Evolutionary conservation across 2,888 invertebrate genomes (phyloP).

Genomic region (Mesorhabditis spiculigera): DNA sequence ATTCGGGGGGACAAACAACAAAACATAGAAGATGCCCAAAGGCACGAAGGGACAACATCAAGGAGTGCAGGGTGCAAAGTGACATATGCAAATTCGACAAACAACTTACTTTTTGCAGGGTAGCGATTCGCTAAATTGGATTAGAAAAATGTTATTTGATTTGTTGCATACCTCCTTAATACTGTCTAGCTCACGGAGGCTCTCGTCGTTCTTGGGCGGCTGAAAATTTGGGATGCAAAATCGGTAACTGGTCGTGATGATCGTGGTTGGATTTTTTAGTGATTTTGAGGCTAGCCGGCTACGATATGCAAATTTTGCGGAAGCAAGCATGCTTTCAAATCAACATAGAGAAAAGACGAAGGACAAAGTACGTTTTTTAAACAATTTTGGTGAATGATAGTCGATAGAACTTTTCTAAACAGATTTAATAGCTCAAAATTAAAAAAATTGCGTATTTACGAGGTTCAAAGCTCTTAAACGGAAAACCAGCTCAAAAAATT

Average conservation of each 20-base stretch:
- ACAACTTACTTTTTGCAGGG: slow-evolving; percentile 50
- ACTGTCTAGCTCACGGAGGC: slow-evolving; percentile 48
- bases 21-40: slow-evolving; percentile 8
- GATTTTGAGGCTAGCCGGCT: too few species aligned
- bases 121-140: slow-evolving; percentile 46
- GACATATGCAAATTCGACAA: slow-evolving; percentile 18
- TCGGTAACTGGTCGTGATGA: too few species aligned
- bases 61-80: slow-evolving; percentile 18
- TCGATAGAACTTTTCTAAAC: too few species aligned
- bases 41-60: slow-evolving; percentile 11
- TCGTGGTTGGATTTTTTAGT: too few species aligned
- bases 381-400: too few species aligned
- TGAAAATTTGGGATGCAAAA: slow-evolving; percentile 10
- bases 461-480: background rate
- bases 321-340: too few species aligned
- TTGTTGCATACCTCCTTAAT: slow-evolving; percentile 38
- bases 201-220: slow-evolving; percentile 43
- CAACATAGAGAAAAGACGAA: too few species aligned
- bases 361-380: too few species aligned
- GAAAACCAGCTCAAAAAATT: background rate
- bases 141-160: slow-evolving; percentile 7
- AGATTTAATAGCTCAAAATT: too few species aligned
- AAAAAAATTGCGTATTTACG: too few species aligned
- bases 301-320: too few species aligned
- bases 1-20: slow-evolving; percentile 5